phyloP scores from a whole-genome alignment of 2,888 invertebrate genomes.

The Diadromus collaris region DNA sequence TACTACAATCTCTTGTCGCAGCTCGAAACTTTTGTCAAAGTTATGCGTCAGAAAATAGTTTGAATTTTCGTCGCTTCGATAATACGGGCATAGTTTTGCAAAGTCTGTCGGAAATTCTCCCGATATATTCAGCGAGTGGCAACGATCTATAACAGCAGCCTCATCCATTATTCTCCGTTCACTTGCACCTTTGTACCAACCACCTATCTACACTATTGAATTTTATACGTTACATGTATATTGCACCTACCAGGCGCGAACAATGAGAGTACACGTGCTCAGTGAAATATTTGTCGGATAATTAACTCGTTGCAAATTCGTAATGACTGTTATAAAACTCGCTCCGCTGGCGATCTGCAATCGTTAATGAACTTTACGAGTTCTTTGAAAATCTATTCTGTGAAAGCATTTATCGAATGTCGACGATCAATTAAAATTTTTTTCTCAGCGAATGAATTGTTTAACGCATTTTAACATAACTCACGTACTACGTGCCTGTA shows the following conservation, averaged over 20 bases:
- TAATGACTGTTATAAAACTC: conserved; percentile 44
- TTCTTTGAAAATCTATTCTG: conserved; percentile 29
- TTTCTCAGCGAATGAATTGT: not conserved
- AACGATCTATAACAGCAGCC: conserved; percentile 2
- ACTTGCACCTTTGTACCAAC: conserved; percentile 11
- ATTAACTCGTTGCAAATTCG: conserved; percentile 52
- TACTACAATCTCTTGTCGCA: conserved; percentile 47
- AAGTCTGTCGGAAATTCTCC: conserved; percentile 42
- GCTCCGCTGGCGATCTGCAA: not conserved
- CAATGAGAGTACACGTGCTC: conserved; percentile 8
- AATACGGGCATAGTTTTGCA: conserved; percentile 52
- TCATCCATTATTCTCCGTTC: conserved; percentile 22
- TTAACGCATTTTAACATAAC: not conserved
- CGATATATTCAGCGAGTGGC: conserved; percentile 18
- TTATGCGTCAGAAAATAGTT: conserved; percentile 57
- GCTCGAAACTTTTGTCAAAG: conserved; percentile 55
- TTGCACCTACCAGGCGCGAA: conserved; percentile 1
- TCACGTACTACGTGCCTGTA: not conserved
- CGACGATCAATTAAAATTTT: not conserved
- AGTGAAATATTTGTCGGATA: conserved; percentile 43
- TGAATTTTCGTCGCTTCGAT: conserved; percentile 60
- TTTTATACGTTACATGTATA: conserved; percentile 1
- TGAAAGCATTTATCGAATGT: not conserved
- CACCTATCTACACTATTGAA: conserved; percentile 3
- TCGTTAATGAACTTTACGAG: conserved; percentile 13